phyloP scores from a whole-genome alignment of 2,797 vertebrate species.

The Characodon lateralis region DNA sequence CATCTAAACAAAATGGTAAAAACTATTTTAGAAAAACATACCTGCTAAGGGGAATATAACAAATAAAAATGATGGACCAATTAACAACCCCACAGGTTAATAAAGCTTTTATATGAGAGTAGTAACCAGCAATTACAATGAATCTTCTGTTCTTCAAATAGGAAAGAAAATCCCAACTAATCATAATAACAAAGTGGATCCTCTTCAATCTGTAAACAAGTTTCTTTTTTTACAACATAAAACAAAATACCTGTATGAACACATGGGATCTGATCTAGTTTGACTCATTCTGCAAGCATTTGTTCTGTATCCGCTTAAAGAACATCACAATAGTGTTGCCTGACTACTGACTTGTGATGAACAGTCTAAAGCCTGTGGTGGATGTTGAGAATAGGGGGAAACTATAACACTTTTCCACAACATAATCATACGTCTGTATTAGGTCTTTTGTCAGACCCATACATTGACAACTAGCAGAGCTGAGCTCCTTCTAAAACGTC shows the following conservation, averaged over 20 bases:
- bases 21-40: neutral
- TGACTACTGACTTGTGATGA: conserved; percentile 25
- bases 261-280: neutral
- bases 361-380: conserved; percentile 23
- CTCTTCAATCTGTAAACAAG: conserved; percentile 14
- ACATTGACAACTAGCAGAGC: conserved; percentile 43
- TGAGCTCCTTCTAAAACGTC: conserved; percentile 40
- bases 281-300: conserved; percentile 23
- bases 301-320: conserved; percentile 8
- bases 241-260: conserved; percentile 5
- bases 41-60: neutral
- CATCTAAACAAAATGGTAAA: neutral
- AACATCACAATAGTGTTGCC: conserved; percentile 30
- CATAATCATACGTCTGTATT: conserved; percentile 65
- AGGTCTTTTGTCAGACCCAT: conserved; percentile 44
- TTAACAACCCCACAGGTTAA: neutral
- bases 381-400: conserved; percentile 44
- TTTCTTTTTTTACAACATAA: conserved; percentile 28
- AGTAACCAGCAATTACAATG: too few species aligned
- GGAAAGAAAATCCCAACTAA: conserved; percentile 1
- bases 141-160: neutral
- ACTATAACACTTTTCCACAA: conserved; percentile 49
- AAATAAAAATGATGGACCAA: neutral
- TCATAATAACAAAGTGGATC: conserved; percentile 32
- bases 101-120: neutral